Conservation (phyloP, 1,140 invertebrate genomes). For the Aporrectodea caliginosa region DNA sequence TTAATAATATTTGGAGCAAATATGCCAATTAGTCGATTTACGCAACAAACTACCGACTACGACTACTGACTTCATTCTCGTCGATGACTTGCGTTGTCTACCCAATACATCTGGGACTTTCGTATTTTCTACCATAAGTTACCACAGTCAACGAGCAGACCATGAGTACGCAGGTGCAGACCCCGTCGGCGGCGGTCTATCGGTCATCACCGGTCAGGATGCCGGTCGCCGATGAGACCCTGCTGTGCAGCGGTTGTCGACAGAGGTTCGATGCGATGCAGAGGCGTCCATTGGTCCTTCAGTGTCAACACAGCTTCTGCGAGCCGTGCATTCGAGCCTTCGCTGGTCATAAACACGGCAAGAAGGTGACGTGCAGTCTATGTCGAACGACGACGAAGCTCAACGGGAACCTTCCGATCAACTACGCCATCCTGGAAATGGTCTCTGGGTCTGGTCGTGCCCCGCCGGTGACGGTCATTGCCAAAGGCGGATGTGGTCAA, state of each 20-base stretch:
- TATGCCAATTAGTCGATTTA: no score
- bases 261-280: neutral
- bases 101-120: no score
- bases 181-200: no score
- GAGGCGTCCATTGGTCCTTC: neutral
- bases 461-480: neutral
- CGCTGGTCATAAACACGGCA: neutral
- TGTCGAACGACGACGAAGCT: neutral
- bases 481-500: neutral
- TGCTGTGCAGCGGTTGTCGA: neutral
- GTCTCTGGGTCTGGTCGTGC: neutral
- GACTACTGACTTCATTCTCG: no score
- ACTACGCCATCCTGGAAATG: neutral
- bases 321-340: neutral
- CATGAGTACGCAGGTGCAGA: neutral
- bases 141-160: no score
- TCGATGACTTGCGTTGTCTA: no score
- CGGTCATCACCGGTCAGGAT: neutral
- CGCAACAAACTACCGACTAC: no score
- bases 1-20: no score
- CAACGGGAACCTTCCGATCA: neutral
- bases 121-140: no score
- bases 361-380: neutral
- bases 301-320: neutral
- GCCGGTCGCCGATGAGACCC: neutral